Percentiles rank a stretch among this genome's conserved stretches.
Evolutionary conservation across 1,140 invertebrate genomes (phyloP).

Genomic region (Ruditapes philippinarum): DNA sequence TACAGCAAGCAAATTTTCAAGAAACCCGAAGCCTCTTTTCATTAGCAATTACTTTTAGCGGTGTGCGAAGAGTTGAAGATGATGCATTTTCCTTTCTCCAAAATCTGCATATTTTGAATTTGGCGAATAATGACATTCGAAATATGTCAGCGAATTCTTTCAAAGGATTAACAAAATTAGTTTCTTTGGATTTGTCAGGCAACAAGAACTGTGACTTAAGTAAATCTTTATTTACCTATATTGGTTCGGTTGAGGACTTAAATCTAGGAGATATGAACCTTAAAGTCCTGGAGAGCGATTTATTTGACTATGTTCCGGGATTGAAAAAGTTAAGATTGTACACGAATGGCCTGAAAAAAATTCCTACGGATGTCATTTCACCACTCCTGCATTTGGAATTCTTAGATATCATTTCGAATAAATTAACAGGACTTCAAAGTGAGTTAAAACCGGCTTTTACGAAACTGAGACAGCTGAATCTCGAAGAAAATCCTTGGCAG

Average conservation of each 20-base stretch:
- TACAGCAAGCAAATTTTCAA: neutral
- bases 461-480: neutral
- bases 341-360: constrained; percentile 1
- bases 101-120: neutral
- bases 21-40: neutral
- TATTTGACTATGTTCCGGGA: neutral
- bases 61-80: neutral
- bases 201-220: constrained; percentile 29
- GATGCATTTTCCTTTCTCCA: neutral
- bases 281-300: neutral
- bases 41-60: constrained; percentile 26
- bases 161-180: constrained; percentile 17
- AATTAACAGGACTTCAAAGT: neutral
- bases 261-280: constrained; percentile 40
- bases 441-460: constrained; percentile 22
- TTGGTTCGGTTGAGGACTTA: constrained; percentile 4
- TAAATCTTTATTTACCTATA: neutral
- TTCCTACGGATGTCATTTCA: neutral
- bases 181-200: constrained; percentile 40
- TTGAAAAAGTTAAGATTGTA: constrained; percentile 22
- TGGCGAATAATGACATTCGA: constrained; percentile 20
- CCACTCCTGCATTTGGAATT: neutral
- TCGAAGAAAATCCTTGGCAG: constrained; percentile 25
- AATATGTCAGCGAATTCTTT: neutral
- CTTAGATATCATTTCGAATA: constrained; percentile 8